These are phyloP conservation scores for Epinotia ramella DNA, from an alignment of 2,888 invertebrate species.

Conservation along the genomic window DNA sequence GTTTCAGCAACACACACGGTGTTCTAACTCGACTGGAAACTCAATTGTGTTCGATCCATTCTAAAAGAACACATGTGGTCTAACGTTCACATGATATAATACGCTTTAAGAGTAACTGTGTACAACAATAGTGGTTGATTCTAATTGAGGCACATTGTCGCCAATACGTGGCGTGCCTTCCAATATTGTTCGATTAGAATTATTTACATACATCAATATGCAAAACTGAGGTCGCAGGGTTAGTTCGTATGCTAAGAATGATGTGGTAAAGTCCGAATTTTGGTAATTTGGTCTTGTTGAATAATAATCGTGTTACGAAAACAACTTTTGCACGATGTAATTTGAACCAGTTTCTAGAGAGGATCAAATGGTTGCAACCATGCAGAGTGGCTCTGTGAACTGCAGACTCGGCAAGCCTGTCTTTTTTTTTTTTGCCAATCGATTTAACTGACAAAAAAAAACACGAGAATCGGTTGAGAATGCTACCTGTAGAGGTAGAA, in stretches of 20 bases:
- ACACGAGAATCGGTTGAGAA: too few species aligned
- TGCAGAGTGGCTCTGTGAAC: too few species aligned
- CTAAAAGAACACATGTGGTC: neutral
- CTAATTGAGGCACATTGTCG: conserved; percentile 68
- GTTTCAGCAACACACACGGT: neutral
- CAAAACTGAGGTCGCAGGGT: conserved; percentile 53
- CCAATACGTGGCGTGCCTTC: conserved; percentile 51
- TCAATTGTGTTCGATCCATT: neutral
- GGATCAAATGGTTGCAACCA: too few species aligned
- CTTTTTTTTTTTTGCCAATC: too few species aligned
- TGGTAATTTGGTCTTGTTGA: neutral
- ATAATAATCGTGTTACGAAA: neutral
- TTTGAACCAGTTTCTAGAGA: too few species aligned
- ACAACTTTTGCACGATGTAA: neutral
- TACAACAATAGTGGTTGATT: conserved; percentile 67
- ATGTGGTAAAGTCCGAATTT: conserved; percentile 19
- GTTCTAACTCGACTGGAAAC: neutral
- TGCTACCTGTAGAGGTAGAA: too few species aligned
- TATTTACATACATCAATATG: conserved; percentile 75
- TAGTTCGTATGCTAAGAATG: conserved; percentile 21
- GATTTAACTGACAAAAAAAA: too few species aligned
- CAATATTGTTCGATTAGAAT: conserved; percentile 61
- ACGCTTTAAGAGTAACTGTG: conserved; percentile 11
- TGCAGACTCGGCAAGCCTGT: too few species aligned
- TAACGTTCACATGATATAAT: conserved; percentile 15